phyloP scores from a whole-genome alignment of 2,888 invertebrate genomes.

The Disparrhopalites patrizii region DNA sequence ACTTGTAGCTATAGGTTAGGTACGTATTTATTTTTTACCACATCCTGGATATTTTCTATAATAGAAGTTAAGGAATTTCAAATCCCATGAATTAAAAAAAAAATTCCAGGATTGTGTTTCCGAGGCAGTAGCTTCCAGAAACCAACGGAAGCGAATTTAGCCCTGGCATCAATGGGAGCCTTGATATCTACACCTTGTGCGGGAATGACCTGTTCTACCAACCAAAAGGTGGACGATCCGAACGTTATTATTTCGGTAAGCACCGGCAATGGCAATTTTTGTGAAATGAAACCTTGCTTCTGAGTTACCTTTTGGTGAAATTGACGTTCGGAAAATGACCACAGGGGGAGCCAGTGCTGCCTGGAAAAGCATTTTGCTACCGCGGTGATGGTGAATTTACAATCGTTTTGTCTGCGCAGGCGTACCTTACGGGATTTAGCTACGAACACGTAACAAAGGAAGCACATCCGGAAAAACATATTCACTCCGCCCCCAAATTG shows the following conservation, averaged over 20 bases:
- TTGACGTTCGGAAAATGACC: no score
- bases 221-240: constrained; percentile 12
- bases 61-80: no score
- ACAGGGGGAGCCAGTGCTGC: constrained; percentile 14
- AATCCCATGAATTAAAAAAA: neutral
- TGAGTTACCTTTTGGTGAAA: no score
- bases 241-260: constrained; percentile 17
- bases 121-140: neutral
- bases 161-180: constrained; percentile 9
- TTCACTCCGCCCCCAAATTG: constrained; percentile 16
- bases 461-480: constrained; percentile 23
- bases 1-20: no score
- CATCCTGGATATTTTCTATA: no score
- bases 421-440: constrained; percentile 1
- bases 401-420: neutral
- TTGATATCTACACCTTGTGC: neutral
- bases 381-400: constrained; percentile 9
- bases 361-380: constrained; percentile 24
- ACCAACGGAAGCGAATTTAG: constrained; percentile 3
- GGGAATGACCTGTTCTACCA: constrained; percentile 8
- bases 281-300: neutral
- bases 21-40: no score
- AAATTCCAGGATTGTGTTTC: neutral
- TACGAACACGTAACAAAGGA: constrained; percentile 16
- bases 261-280: neutral